These are phyloP conservation scores for Orthosia cruda DNA, from an alignment of 2,888 invertebrate species.

Conservation along the genomic window DNA sequence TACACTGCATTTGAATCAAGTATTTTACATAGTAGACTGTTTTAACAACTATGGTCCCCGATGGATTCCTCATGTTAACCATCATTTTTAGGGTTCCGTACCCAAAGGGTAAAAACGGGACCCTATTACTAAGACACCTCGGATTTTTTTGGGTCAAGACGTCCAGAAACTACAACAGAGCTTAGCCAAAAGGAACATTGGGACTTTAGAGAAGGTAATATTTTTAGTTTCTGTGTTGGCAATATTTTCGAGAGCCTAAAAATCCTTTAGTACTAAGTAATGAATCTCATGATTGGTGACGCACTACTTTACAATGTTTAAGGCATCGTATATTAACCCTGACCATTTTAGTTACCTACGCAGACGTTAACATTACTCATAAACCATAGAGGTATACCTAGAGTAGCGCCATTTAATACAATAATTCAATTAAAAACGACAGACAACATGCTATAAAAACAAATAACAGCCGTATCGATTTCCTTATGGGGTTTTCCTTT, in stretches of 20 bases:
- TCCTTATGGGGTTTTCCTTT: conserved; percentile 51
- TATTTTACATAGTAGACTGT: neutral
- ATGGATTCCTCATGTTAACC: neutral
- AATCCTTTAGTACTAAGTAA: too few species aligned
- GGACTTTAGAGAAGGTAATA: too few species aligned
- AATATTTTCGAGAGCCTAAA: too few species aligned
- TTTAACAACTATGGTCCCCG: neutral
- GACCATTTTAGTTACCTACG: neutral
- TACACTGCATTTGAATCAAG: neutral
- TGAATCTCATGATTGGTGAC: neutral
- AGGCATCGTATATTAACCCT: neutral
- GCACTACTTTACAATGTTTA: neutral
- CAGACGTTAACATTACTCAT: neutral
- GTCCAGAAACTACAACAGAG: too few species aligned
- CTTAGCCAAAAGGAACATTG: too few species aligned
- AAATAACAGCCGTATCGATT: conserved; percentile 19
- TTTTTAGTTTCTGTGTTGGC: too few species aligned
- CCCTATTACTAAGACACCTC: too few species aligned
- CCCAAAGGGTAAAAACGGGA: too few species aligned
- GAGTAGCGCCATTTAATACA: conserved; percentile 3
- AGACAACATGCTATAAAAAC: conserved; percentile 10
- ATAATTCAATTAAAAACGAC: conserved; percentile 14
- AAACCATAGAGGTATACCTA: neutral
- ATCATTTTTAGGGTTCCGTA: too few species aligned
- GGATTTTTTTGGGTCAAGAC: too few species aligned